phyloP scores from a whole-genome alignment of 2,113 vertebrate species.

The Spea multiplicata region DNA sequence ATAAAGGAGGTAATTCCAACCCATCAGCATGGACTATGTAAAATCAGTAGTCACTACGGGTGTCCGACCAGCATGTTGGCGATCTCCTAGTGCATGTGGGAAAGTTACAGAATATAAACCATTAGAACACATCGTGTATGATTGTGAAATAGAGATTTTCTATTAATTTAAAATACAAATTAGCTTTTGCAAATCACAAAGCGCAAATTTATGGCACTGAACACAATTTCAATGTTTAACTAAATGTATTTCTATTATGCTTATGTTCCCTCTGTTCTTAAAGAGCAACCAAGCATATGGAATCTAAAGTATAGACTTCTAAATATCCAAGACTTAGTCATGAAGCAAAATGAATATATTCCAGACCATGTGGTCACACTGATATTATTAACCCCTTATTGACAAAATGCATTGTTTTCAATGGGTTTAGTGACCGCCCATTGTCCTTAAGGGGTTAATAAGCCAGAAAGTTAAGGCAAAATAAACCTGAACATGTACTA shows the following conservation, averaged over 20 bases:
- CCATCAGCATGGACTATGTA: no score
- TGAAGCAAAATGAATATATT: constrained; percentile 34
- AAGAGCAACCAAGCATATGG: constrained; percentile 40
- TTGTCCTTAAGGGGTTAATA: no score
- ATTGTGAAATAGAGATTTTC: background rate
- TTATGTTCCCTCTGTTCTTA: constrained; percentile 45
- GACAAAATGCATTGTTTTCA: no score
- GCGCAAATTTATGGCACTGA: background rate
- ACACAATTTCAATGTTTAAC: constrained; percentile 24
- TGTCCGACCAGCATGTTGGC: no score
- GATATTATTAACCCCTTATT: no score
- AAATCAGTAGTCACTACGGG: no score
- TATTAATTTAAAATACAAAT: constrained; percentile 1
- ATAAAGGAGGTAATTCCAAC: no score
- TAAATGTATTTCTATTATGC: constrained; percentile 40
- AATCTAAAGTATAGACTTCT: constrained; percentile 35
- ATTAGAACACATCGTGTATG: background rate
- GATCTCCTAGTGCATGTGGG: background rate
- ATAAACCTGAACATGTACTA: background rate
- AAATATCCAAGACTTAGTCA: constrained; percentile 33
- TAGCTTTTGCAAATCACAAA: background rate
- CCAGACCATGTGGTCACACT: constrained; percentile 24
- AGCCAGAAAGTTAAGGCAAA: background rate
- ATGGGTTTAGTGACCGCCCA: constrained; percentile 6
- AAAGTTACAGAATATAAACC: background rate